phyloP scores from a whole-genome alignment of 1,140 invertebrate genomes.

The Atta cephalotes region DNA sequence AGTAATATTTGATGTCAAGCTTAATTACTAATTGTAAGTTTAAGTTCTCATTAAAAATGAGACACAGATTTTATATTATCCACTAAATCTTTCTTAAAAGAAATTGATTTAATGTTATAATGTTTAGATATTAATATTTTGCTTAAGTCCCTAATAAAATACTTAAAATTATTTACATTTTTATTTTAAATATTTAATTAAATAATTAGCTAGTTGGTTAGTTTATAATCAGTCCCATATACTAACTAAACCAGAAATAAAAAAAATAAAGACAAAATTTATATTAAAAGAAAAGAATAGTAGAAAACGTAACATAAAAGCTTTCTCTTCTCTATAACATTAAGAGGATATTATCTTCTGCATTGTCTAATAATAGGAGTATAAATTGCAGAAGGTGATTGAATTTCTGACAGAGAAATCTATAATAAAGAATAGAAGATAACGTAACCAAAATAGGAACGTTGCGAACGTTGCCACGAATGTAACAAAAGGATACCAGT shows the following conservation, averaged over 20 bases:
- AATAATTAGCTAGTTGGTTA: background rate
- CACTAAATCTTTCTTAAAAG: background rate
- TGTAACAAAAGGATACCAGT: conserved; percentile 48
- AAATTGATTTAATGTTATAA: conserved; percentile 10
- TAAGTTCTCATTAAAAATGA: background rate
- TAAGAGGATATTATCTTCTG: background rate
- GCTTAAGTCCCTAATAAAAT: background rate
- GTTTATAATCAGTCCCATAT: background rate
- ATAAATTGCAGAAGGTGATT: conserved; percentile 13
- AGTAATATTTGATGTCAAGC: background rate
- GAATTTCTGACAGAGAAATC: conserved; percentile 29
- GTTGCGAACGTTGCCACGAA: conserved; percentile 2
- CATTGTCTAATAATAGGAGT: background rate
- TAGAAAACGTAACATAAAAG: background rate
- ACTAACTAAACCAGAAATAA: background rate
- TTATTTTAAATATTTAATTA: conserved; percentile 15
- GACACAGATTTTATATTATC: background rate
- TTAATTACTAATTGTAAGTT: conserved; percentile 4
- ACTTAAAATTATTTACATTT: background rate
- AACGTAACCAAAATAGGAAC: background rate
- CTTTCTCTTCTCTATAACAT: background rate
- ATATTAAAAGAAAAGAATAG: background rate
- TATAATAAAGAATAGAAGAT: conserved; percentile 5
- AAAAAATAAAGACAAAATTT: conserved; percentile 4
- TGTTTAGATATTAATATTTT: background rate